phyloP scores from a whole-genome alignment of 1,140 invertebrate species.

The Bombus breviceps region DNA sequence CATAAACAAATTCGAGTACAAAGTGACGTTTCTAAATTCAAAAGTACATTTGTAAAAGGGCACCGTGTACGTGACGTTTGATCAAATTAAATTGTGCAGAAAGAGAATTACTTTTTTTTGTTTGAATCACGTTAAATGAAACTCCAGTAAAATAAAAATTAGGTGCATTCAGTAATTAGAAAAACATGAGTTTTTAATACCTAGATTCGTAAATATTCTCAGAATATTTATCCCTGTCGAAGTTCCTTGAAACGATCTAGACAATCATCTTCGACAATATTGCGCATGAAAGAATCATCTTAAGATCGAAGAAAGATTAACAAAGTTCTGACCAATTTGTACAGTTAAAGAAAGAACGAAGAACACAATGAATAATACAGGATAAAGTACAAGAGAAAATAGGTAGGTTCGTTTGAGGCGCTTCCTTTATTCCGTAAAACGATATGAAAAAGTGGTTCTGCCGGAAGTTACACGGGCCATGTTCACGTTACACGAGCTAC shows the following conservation, averaged over 20 bases:
- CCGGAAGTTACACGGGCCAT: neutral
- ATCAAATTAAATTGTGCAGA: neutral
- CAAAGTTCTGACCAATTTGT: neutral
- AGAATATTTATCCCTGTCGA: neutral
- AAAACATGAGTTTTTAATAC: neutral
- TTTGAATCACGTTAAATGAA: neutral
- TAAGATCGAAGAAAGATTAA: neutral
- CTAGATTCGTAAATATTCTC: neutral
- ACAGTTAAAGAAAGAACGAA: too few species aligned
- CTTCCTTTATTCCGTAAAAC: neutral
- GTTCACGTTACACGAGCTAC: neutral
- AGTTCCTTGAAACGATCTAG: neutral
- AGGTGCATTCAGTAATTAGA: neutral
- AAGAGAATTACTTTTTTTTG: neutral
- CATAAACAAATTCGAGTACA: neutral
- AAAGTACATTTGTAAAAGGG: neutral
- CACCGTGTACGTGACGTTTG: neutral
- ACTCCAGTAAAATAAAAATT: neutral
- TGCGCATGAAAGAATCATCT: neutral
- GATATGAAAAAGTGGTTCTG: neutral
- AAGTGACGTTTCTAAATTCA: neutral
- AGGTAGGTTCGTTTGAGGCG: constrained; percentile 2
- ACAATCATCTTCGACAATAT: neutral
- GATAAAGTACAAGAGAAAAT: neutral
- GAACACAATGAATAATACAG: neutral